Conservation (phyloP, 2,113 vertebrate species). For the Serinus canaria region DNA sequence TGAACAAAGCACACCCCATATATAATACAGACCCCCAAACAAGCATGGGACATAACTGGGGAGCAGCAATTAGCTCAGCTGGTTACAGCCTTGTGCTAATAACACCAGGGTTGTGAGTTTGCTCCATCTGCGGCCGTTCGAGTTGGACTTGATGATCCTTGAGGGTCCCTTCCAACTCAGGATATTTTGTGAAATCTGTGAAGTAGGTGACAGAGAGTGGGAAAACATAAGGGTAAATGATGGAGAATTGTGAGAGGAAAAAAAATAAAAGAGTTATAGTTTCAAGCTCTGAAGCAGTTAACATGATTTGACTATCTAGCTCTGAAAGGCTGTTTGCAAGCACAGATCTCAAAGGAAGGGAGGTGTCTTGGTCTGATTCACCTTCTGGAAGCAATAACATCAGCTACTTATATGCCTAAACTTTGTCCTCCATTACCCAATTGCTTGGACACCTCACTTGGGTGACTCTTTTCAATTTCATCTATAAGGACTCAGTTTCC, state of each 20-base stretch:
- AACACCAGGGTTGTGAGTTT: not conserved
- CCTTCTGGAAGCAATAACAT: not conserved
- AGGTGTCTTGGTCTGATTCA: not conserved
- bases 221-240: not conserved
- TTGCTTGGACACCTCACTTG: not conserved
- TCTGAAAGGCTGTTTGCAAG: not conserved
- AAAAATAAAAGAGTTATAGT: not conserved
- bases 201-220: not conserved
- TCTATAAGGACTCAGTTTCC: not conserved
- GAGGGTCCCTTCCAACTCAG: not conserved
- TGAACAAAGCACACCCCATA: not conserved
- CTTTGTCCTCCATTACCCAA: not conserved
- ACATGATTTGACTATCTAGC: not conserved
- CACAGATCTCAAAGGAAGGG: not conserved
- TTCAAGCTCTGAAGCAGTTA: not conserved
- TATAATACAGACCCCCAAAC: not conserved
- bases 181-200: not conserved
- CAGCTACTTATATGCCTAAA: not conserved
- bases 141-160: not conserved
- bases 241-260: not conserved
- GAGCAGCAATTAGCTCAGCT: not conserved
- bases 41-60: not conserved
- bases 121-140: fast-evolving
- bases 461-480: not conserved
- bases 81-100: not conserved